Evolutionary conservation across 2,797 vertebrate species (phyloP).

Genomic region (Vireo griseus): DNA sequence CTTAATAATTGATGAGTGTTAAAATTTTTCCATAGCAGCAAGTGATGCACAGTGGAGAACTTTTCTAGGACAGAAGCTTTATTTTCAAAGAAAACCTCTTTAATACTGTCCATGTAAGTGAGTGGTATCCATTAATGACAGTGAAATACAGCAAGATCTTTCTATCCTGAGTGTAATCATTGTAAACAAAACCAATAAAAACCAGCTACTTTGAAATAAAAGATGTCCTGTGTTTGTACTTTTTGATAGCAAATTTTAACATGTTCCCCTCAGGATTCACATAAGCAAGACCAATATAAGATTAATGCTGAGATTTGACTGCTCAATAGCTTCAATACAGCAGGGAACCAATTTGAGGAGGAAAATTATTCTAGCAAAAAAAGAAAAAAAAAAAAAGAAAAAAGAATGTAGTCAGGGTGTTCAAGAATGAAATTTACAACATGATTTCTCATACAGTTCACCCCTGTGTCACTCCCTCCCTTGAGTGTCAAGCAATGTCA

Average conservation of each 20-base stretch:
- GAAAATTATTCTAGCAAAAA: not conserved
- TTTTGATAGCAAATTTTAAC: not conserved
- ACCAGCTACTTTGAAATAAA: not conserved
- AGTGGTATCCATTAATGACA: not conserved
- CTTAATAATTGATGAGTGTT: not conserved
- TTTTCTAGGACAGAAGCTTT: not conserved
- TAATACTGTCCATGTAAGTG: not conserved
- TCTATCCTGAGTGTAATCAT: not conserved
- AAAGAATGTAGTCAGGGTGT: not conserved
- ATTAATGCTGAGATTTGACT: slow-evolving; percentile 21
- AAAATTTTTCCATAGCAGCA: not conserved
- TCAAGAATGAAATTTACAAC: slow-evolving; percentile 29
- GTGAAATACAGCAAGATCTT: not conserved
- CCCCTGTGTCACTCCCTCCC: not conserved
- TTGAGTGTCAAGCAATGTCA: slow-evolving; percentile 34
- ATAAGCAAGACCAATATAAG: not conserved
- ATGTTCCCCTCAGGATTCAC: not conserved
- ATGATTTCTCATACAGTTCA: slow-evolving; percentile 20
- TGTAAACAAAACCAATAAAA: not conserved
- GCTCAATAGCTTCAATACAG: not conserved
- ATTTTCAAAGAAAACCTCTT: not conserved
- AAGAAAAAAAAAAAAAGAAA: not conserved
- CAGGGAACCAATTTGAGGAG: not conserved
- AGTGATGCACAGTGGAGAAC: not conserved
- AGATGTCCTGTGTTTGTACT: not conserved